Conservation (phyloP, 1,140 invertebrate genomes). For the Choristoneura fumiferana region DNA sequence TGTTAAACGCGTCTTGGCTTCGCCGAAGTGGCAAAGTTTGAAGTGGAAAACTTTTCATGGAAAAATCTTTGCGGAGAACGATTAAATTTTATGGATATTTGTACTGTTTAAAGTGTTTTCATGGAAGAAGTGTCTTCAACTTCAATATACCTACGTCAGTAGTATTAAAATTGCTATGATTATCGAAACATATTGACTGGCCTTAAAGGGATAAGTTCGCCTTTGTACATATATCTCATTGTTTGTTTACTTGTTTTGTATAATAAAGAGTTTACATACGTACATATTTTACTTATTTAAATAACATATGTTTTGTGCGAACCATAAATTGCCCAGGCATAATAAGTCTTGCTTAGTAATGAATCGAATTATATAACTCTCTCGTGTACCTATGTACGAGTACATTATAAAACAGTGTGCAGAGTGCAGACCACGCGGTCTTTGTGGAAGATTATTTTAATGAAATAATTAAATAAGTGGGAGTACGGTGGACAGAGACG, state of each 20-base stretch:
- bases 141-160: not conserved
- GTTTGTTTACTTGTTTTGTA: too few relatives aligned
- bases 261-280: too few relatives aligned
- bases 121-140: conserved; percentile 41
- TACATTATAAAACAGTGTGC: conserved; percentile 35
- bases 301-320: too few relatives aligned
- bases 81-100: conserved; percentile 75
- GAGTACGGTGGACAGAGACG: conserved; percentile 53
- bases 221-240: too few relatives aligned
- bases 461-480: conserved; percentile 66
- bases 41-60: conserved; percentile 77
- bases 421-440: conserved; percentile 34
- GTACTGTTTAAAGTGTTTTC: conserved; percentile 54
- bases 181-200: too few relatives aligned
- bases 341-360: too few relatives aligned
- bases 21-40: conserved; percentile 74
- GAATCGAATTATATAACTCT: conserved; percentile 31
- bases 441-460: conserved; percentile 57
- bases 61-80: conserved; percentile 72
- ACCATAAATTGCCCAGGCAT: too few relatives aligned
- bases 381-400: too few relatives aligned
- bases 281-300: too few relatives aligned
- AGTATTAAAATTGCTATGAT: too few relatives aligned
- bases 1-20: conserved; percentile 73
- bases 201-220: too few relatives aligned